phyloP scores from a whole-genome alignment of 2,888 invertebrate species.

The Drosophila ustulata region DNA sequence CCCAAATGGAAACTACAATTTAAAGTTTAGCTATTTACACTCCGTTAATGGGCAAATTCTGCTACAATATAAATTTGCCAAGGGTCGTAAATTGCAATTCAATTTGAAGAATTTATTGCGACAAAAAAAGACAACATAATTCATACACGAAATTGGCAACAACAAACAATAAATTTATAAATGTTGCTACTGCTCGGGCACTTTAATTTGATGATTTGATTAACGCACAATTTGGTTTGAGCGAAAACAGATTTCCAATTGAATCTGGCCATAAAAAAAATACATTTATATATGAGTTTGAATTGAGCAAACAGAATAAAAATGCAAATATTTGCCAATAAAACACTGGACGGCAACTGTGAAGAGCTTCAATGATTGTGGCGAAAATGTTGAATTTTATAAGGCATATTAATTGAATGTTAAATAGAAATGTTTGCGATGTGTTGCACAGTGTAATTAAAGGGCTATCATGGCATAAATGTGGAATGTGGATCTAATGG shows the following conservation, averaged over 20 bases:
- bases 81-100: conserved; percentile 27
- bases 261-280: conserved; percentile 24
- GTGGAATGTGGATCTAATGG: conserved; percentile 30
- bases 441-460: conserved; percentile 33
- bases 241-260: conserved; percentile 45
- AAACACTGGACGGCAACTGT: conserved; percentile 22
- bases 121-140: conserved; percentile 18
- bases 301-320: conserved; percentile 14
- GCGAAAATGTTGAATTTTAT: neutral
- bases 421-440: conserved; percentile 1
- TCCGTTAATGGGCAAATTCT: neutral
- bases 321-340: conserved; percentile 24
- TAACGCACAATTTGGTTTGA: conserved; percentile 44
- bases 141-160: neutral
- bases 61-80: neutral
- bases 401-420: neutral
- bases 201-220: conserved; percentile 49
- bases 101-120: conserved; percentile 14
- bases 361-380: conserved; percentile 3
- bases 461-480: conserved; percentile 26
- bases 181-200: conserved; percentile 1
- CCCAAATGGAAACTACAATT: neutral
- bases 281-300: neutral
- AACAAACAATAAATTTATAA: neutral
- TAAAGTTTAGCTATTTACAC: neutral